Conservation (phyloP, 2,113 vertebrate genomes). For the Antigone vipio region DNA sequence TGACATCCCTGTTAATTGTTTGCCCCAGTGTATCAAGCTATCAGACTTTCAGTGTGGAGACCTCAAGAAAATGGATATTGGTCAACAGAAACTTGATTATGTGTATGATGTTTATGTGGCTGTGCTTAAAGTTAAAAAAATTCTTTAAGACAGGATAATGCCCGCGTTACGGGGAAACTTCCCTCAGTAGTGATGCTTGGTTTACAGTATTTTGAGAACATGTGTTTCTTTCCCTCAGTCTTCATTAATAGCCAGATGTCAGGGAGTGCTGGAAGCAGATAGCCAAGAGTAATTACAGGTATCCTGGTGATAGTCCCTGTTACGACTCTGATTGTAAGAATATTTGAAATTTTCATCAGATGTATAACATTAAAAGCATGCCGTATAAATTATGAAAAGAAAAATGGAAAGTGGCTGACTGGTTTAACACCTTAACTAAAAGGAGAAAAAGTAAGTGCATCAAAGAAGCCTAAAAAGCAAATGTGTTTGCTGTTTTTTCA, state of each 20-base stretch:
- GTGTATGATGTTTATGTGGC: neutral
- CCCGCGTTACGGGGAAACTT: neutral
- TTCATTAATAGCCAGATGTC: neutral
- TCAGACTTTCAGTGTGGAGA: neutral
- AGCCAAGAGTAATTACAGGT: neutral
- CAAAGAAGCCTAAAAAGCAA: neutral
- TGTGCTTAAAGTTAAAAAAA: neutral
- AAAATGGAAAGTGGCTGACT: neutral
- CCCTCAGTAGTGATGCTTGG: neutral
- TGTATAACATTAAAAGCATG: neutral
- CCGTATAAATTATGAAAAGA: neutral
- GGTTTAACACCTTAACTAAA: neutral
- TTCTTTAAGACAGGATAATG: neutral
- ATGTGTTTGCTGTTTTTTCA: neutral
- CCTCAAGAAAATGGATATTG: neutral
- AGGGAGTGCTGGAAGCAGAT: neutral
- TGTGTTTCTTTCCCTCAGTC: neutral
- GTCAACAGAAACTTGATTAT: neutral
- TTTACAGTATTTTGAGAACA: neutral
- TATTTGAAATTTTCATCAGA: neutral
- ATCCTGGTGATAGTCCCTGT: neutral
- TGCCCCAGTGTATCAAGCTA: neutral
- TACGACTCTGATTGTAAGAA: neutral
- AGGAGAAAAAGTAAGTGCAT: neutral
- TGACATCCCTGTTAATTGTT: neutral